Evolutionary conservation across 2,888 invertebrate species (phyloP).

Genomic region (Dicycla oo): DNA sequence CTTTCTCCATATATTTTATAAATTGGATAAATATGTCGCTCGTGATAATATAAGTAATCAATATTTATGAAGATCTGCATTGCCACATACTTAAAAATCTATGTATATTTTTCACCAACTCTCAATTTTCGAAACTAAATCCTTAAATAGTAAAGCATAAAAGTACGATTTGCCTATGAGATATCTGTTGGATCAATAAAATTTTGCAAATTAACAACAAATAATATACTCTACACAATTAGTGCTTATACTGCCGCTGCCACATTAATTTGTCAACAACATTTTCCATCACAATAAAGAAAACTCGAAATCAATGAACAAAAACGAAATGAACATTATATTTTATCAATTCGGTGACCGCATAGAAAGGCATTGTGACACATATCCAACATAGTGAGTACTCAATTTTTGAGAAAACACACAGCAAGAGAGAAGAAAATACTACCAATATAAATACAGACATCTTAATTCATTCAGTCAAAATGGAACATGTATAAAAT

Average conservation of each 20-base stretch:
- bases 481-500: constrained; percentile 90
- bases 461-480: constrained; percentile 89
- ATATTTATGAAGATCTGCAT: constrained; percentile 90
- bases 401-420: constrained; percentile 83
- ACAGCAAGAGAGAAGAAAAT: constrained; percentile 83
- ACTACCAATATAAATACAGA: constrained; percentile 89
- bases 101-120: constrained; percentile 90
- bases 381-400: constrained; percentile 90
- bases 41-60: constrained; percentile 81
- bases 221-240: constrained; percentile 84
- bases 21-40: constrained; percentile 86
- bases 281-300: constrained; percentile 88
- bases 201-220: constrained; percentile 89
- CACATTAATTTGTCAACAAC: constrained; percentile 89
- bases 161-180: constrained; percentile 85
- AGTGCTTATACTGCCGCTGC: constrained; percentile 86
- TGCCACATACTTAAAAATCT: constrained; percentile 91
- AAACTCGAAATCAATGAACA: constrained; percentile 83
- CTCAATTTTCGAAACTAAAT: constrained; percentile 84
- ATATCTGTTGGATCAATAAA: constrained; percentile 88
- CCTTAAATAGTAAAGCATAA: constrained; percentile 86
- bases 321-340: constrained; percentile 79
- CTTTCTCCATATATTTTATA: constrained; percentile 82
- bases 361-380: constrained; percentile 90
- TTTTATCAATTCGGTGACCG: constrained; percentile 87